phyloP scores from a whole-genome alignment of 1,140 invertebrate genomes.

The Lysiphlebus fabarum region DNA sequence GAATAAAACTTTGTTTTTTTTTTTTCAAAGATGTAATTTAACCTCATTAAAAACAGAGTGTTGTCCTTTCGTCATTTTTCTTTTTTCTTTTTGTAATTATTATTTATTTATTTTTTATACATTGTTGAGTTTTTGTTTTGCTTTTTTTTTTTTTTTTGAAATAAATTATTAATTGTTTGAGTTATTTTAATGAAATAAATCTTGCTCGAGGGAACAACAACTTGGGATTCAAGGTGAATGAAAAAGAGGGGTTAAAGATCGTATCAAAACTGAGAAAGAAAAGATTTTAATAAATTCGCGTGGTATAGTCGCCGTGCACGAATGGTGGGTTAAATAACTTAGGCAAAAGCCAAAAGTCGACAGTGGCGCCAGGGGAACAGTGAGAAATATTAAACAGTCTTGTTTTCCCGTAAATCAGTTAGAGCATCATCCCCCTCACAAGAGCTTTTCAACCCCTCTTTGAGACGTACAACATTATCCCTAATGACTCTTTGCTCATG shows the following conservation, averaged over 20 bases:
- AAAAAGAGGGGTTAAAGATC: slow-evolving; percentile 8
- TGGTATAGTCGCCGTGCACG: slow-evolving; percentile 20
- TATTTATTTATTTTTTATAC: too few relatives aligned
- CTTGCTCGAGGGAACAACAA: neutral
- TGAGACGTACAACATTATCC: slow-evolving; percentile 25
- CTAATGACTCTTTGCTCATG: slow-evolving; percentile 37
- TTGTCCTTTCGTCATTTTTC: too few relatives aligned
- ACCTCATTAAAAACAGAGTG: too few relatives aligned
- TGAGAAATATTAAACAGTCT: slow-evolving; percentile 56
- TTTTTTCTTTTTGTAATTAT: too few relatives aligned
- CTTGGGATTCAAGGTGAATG: slow-evolving; percentile 3
- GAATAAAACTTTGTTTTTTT: neutral
- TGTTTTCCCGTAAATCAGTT: slow-evolving; percentile 57
- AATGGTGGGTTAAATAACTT: slow-evolving; percentile 43
- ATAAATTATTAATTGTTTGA: slow-evolving; percentile 11
- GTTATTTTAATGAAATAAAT: slow-evolving; percentile 12
- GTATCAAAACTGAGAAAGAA: slow-evolving; percentile 11
- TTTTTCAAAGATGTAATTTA: too few relatives aligned
- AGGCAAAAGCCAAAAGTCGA: slow-evolving; percentile 31
- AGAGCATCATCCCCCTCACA: slow-evolving; percentile 45
- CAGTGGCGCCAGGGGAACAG: slow-evolving; percentile 47
- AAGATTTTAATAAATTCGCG: slow-evolving; percentile 42
- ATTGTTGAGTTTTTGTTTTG: neutral
- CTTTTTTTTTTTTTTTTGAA: neutral
- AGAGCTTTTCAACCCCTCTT: slow-evolving; percentile 35